phyloP scores from a whole-genome alignment of 2,113 vertebrate genomes.

The Stegostoma tigrinum region DNA sequence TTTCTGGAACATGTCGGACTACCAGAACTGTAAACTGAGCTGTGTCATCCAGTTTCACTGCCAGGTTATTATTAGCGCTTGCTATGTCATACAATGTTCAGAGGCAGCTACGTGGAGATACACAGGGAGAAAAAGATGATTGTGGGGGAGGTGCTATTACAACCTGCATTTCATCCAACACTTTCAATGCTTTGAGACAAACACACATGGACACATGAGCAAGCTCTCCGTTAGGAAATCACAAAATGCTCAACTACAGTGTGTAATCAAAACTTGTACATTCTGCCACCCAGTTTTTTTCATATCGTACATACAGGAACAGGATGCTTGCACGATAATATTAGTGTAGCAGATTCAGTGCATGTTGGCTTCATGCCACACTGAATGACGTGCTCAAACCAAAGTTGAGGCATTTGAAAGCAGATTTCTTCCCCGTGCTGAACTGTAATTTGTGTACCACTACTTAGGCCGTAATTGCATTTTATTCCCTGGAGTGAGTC shows the following conservation, averaged over 20 bases:
- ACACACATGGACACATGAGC: neutral
- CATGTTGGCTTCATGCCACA: neutral
- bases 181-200: neutral
- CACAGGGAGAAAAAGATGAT: too few species aligned
- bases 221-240: neutral
- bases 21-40: constrained; percentile 22
- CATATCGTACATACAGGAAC: neutral
- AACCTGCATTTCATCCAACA: neutral
- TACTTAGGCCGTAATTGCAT: neutral
- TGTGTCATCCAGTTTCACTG: neutral
- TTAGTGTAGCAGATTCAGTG: neutral
- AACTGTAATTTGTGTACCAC: neutral
- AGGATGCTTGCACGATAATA: neutral
- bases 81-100: neutral
- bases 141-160: neutral
- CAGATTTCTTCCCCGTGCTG: neutral
- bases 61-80: constrained; percentile 15
- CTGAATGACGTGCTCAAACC: neutral
- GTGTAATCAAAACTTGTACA: neutral
- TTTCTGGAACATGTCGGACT: neutral
- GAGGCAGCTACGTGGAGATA: neutral
- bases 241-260: neutral
- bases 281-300: neutral
- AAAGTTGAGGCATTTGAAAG: neutral
- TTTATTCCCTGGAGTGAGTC: neutral